Base-by-base conservation (phyloP, 2,797 vertebrate species). In the Coluber constrictor region DNA sequence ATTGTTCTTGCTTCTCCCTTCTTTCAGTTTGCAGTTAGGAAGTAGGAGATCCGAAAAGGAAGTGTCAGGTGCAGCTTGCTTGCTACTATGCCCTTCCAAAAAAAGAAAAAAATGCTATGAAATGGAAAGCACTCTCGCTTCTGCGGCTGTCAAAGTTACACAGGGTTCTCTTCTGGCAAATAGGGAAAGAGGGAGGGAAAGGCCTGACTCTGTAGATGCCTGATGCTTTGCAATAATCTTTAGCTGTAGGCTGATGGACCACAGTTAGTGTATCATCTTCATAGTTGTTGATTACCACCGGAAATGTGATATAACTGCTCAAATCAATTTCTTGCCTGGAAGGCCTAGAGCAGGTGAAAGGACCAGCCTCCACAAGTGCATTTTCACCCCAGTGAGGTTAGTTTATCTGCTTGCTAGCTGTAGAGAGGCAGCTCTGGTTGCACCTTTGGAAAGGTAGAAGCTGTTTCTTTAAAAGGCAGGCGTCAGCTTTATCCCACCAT, bases 241-340 rank as follows among this genome's bases (percentile, higher is more conserved):
- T 88, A 56, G 32, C 51, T 51, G 59, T 66, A 90, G 56, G 51
- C 61, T 74, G 60, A 37, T 57, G 47, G 61, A 92, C 25, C 0
- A 1, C 56, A 59, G 91, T 88, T 92, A 83, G 32, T 93, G 88
- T 57, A 60, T 94, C 87, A 0, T 55, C 37, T 93, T 54, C 91
- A 54, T 86, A 90, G 92, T 86, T 37, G 74, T 70, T 91, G 7
- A 37, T 27, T 93, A 23, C 60, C 5, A 70, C n/a, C 92, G 23
- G 94, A 83, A 92, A 93, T 89, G 90, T 89, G 86, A 87, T 4
- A 0, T 23, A 66, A 88, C 95, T 90, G 56, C 32, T 94, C 61
- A 89, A 51, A 87, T 56, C 91, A 96, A 59, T 63, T n/a, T 90
- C 18, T 79, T 94, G 92, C 2, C 37, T 92, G 87, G 37, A 86